A percentile compares a stretch with the other conserved stretches of the same genome.
These are phyloP conservation scores for Taxidea taxus DNA, from an alignment of 2,113 vertebrate genomes.

Conservation along the genomic window DNA sequence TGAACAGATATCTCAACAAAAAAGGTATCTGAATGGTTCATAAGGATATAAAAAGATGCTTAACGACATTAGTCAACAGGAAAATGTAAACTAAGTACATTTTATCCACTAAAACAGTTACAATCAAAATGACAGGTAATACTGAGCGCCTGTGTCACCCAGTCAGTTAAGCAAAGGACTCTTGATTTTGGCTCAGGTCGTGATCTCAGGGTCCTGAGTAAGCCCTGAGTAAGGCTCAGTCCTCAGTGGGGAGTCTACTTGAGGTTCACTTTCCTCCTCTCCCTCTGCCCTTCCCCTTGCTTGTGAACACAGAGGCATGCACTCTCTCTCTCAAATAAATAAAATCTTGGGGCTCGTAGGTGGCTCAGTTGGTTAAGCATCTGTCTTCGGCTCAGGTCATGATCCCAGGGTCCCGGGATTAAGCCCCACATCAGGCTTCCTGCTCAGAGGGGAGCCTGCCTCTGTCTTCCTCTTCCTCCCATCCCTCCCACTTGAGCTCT, in stretches of 20 bases:
- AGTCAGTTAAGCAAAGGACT: neutral
- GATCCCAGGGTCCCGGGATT: neutral
- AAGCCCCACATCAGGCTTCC: no score
- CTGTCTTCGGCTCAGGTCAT: neutral
- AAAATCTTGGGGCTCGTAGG: no score
- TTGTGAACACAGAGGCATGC: neutral
- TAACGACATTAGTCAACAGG: neutral
- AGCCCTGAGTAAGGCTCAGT: neutral
- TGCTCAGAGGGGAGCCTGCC: no score
- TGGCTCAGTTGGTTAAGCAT: neutral
- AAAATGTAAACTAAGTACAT: conserved; percentile 31
- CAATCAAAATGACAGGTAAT: conserved; percentile 19
- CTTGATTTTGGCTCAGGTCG: neutral
- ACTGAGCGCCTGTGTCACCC: neutral
- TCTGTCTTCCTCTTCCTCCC: no score
- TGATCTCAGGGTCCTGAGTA: neutral
- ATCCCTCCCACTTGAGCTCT: no score
- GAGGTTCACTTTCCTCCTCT: neutral
- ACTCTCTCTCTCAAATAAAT: no score
- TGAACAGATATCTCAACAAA: conserved; percentile 6
- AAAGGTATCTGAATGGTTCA: neutral
- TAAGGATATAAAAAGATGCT: neutral
- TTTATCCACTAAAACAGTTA: neutral
- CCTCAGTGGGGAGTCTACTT: neutral
- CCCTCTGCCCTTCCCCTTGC: neutral